phyloP scores from a whole-genome alignment of 2,797 vertebrate species.

The Pseudomugil gertrudae region DNA sequence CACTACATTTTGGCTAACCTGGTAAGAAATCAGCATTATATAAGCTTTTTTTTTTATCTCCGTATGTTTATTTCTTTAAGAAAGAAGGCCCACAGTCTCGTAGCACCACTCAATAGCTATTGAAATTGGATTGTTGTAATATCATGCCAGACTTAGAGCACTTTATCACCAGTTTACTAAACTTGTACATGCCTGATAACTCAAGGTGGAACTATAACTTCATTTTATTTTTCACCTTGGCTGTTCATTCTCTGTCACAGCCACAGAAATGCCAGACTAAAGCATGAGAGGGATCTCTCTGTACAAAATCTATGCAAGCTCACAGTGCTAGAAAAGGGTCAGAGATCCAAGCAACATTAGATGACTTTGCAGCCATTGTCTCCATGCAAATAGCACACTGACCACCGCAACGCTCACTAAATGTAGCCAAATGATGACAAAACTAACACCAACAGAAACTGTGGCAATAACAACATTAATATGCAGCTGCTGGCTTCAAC shows the following conservation, averaged over 20 bases:
- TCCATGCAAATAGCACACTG: constrained; percentile 19
- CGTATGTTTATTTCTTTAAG: not conserved
- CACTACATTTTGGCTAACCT: constrained; percentile 98
- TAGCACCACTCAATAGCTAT: not conserved
- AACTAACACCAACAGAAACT: constrained; percentile 70
- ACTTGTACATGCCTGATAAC: constrained; percentile 28
- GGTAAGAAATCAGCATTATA: constrained; percentile 83
- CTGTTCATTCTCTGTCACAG: constrained; percentile 32
- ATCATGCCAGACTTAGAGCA: constrained; percentile 11
- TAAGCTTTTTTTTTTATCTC: not conserved
- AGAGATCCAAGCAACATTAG: constrained; percentile 51
- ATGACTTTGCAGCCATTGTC: constrained; percentile 51
- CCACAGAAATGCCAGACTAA: constrained; percentile 14
- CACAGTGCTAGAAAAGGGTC: constrained; percentile 61
- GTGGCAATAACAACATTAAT: constrained; percentile 73
- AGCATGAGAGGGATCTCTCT: constrained; percentile 8
- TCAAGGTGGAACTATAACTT: constrained; percentile 33
- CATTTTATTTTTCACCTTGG: constrained; percentile 28
- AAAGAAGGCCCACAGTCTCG: not conserved
- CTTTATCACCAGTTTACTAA: constrained; percentile 51
- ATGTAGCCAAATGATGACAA: constrained; percentile 61
- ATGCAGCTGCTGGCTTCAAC: constrained; percentile 66
- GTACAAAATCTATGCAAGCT: constrained; percentile 43
- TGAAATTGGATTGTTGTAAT: constrained; percentile 6
- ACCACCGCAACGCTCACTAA: constrained; percentile 45